Percentiles rank a stretch among this genome's conserved stretches.
Conservation (phyloP, 2,888 invertebrate genomes). For the Erynnis tages region DNA sequence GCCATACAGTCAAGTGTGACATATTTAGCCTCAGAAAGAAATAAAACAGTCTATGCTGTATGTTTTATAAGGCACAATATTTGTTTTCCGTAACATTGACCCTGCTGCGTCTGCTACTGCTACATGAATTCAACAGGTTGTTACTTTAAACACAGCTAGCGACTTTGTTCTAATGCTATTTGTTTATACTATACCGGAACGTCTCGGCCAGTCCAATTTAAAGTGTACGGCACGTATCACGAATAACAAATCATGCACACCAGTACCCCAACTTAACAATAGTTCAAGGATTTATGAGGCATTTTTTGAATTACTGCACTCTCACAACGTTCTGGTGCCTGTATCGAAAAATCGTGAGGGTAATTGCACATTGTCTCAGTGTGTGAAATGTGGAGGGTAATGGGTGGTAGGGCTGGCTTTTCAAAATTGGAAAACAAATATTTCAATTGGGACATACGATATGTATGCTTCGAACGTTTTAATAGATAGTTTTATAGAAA, state of each 20-base stretch:
- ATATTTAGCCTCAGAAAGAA: background rate
- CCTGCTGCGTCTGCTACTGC: constrained; percentile 1
- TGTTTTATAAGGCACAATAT: constrained; percentile 1
- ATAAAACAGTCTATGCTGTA: background rate
- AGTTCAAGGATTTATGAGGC: constrained; percentile 18
- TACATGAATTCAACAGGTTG: constrained; percentile 2
- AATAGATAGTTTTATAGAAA: too few relatives aligned
- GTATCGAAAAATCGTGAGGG: constrained; percentile 27
- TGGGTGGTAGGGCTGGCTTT: constrained; percentile 11
- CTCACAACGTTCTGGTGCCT: constrained; percentile 18
- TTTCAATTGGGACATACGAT: too few relatives aligned
- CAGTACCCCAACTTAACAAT: constrained; percentile 7
- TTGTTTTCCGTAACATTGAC: constrained; percentile 9
- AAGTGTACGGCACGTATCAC: constrained; percentile 3
- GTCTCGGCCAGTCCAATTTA: background rate
- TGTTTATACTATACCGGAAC: constrained; percentile 7
- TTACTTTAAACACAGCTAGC: background rate
- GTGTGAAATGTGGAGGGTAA: constrained; percentile 24
- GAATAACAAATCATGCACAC: constrained; percentile 18
- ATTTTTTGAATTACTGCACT: constrained; percentile 23
- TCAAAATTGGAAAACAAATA: background rate
- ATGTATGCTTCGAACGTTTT: too few relatives aligned
- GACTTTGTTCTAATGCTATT: background rate
- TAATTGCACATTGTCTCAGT: constrained; percentile 26
- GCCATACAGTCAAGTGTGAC: background rate